These are phyloP conservation scores for Medauroidea extradentata DNA, from an alignment of 1,140 invertebrate species.

Conservation along the genomic window DNA sequence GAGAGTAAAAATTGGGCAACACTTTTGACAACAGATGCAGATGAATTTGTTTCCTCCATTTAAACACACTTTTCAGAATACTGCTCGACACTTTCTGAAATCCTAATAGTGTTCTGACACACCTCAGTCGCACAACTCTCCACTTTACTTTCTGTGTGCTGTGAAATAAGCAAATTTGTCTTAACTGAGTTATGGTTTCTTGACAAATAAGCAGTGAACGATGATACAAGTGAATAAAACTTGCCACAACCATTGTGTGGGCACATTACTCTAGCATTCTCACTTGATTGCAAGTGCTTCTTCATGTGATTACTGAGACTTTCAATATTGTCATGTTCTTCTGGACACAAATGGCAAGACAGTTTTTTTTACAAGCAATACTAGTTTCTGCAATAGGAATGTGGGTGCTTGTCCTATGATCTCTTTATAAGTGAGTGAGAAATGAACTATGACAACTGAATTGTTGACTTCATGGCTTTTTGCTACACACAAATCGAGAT, in stretches of 20 bases:
- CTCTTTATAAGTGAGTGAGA: neutral
- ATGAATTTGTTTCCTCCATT: neutral
- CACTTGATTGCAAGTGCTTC: neutral
- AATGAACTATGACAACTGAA: slow-evolving; percentile 1
- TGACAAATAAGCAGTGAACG: neutral
- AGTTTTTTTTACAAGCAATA: neutral
- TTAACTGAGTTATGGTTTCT: neutral
- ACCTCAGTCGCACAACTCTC: neutral
- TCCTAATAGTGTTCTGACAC: neutral
- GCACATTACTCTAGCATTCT: neutral
- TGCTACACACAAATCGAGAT: neutral
- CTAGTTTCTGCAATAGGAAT: no score
- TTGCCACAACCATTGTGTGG: neutral
- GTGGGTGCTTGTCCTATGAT: no score
- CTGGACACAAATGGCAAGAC: neutral
- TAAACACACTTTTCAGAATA: neutral
- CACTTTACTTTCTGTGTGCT: neutral
- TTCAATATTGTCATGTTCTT: neutral
- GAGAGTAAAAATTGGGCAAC: neutral
- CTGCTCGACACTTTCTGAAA: neutral
- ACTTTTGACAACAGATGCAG: neutral
- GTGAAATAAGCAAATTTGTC: neutral
- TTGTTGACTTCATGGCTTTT: neutral
- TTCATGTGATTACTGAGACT: neutral
- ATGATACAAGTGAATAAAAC: neutral